These are phyloP conservation scores for Entomyzon cyanotis DNA, from an alignment of 2,113 vertebrate species.

Conservation along the genomic window DNA sequence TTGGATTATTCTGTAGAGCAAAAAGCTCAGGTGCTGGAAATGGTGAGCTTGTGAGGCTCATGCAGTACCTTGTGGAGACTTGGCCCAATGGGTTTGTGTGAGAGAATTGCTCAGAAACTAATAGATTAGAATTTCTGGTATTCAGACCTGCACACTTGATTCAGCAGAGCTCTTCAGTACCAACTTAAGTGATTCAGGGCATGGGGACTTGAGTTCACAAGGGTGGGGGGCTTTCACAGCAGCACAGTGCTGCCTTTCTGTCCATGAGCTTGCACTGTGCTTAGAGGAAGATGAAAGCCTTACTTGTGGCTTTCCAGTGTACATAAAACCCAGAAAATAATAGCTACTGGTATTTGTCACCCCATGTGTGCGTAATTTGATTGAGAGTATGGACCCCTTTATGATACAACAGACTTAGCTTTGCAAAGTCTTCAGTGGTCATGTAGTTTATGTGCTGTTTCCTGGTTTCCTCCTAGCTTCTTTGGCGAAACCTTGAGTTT, in stretches of 20 bases:
- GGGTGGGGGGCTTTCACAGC: fast-evolving
- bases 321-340: background rate
- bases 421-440: background rate
- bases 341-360: background rate
- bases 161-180: background rate
- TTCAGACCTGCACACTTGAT: background rate
- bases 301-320: background rate
- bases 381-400: background rate
- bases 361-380: background rate
- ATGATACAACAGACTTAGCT: background rate
- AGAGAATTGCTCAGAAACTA: background rate
- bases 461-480: background rate
- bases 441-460: background rate
- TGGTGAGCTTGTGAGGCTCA: background rate
- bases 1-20: background rate
- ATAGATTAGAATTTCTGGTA: background rate
- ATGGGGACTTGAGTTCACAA: background rate
- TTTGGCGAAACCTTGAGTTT: background rate
- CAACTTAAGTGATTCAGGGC: background rate
- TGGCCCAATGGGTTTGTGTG: background rate
- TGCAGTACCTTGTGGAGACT: background rate
- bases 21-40: background rate
- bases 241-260: background rate
- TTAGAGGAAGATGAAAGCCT: background rate
- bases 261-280: background rate